Conservation (phyloP, 2,797 vertebrate species). For the Benthosema pterotum region DNA sequence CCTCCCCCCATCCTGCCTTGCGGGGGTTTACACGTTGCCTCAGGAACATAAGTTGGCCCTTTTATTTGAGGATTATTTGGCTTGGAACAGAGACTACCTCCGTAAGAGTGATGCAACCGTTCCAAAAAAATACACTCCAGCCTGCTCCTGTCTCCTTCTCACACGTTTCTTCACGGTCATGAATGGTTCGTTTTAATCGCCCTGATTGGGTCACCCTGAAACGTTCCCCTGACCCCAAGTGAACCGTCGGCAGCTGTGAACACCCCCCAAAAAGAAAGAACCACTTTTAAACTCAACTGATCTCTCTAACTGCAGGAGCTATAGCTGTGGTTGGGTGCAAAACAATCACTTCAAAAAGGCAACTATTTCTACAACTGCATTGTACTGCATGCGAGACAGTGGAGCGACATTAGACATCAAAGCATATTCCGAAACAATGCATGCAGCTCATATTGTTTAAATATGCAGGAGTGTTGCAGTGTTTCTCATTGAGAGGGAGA, state of each 20-base stretch:
- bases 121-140: slow-evolving; percentile 28
- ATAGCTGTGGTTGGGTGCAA: slow-evolving; percentile 12
- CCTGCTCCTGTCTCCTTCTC: slow-evolving; percentile 19
- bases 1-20: slow-evolving; percentile 5
- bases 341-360: not conserved
- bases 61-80: slow-evolving; percentile 63
- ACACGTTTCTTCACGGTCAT: slow-evolving; percentile 8
- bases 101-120: slow-evolving; percentile 62
- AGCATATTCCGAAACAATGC: slow-evolving; percentile 3
- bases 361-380: not conserved
- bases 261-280: slow-evolving; percentile 8
- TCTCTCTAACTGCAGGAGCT: slow-evolving; percentile 17
- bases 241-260: slow-evolving; percentile 37
- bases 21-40: slow-evolving; percentile 34
- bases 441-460: slow-evolving; percentile 15
- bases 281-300: slow-evolving; percentile 30
- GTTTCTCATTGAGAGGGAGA: slow-evolving; percentile 24
- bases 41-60: slow-evolving; percentile 34
- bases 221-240: slow-evolving; percentile 42
- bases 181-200: slow-evolving; percentile 39
- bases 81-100: slow-evolving; percentile 67
- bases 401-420: slow-evolving; percentile 3
- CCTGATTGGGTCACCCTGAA: slow-evolving; percentile 16
- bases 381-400: slow-evolving; percentile 1
- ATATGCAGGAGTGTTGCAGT: slow-evolving; percentile 29